Evolutionary conservation across 2,113 vertebrate species (phyloP), one percentile per base, ranked within the genome.

Genomic region (Indicator maculatus): DNA sequence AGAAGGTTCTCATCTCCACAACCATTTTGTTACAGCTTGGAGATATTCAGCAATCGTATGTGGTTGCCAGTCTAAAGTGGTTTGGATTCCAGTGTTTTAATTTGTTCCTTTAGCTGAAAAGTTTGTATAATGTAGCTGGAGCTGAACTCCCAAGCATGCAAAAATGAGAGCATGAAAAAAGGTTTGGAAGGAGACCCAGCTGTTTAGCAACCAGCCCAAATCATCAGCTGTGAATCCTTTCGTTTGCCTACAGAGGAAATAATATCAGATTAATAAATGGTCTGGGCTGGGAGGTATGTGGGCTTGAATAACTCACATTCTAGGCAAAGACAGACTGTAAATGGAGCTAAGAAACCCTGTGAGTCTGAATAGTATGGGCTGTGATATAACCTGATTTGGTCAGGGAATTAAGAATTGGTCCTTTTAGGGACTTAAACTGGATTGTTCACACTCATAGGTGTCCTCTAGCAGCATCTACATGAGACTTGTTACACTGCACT

Each of bases 321-420:
- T 31, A 45, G 63, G 81, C 88, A 69, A 39, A 72, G 74, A n/a
- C 65, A 3, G 30, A 2, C 76, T 95, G 74, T 24, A 47, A 82
- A 45, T n/a, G 77, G 71, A 90, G 76, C 86, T 82, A 6, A 60
- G 90, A 58, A 87, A 56, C 17, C 53, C 66, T 50, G 47, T 0
- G 6, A 55, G 39, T 21, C 19, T 59, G 84, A 65, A 9, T 66
- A 45, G 89, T 26, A 10, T 5, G 4, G 53, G 31, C 88, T 76
- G 61, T 78, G 73, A 27, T 63, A 50, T 6, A 70, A 45, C 82
- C 79, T 80, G 75, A 30, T 73, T 59, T 82, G 63, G 50, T 36
- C 71, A 70, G 64, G 55, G 91, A 89, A 60, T 91, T 92, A 52
- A 76, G 66, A 63, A 64, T 31, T 90, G 84, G 76, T 84, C 55